A percentile compares a stretch with the other conserved stretches of the same genome.
These are phyloP conservation scores for Barnardius zonarius DNA, from an alignment of 2,113 vertebrate genomes.

Conservation along the genomic window DNA sequence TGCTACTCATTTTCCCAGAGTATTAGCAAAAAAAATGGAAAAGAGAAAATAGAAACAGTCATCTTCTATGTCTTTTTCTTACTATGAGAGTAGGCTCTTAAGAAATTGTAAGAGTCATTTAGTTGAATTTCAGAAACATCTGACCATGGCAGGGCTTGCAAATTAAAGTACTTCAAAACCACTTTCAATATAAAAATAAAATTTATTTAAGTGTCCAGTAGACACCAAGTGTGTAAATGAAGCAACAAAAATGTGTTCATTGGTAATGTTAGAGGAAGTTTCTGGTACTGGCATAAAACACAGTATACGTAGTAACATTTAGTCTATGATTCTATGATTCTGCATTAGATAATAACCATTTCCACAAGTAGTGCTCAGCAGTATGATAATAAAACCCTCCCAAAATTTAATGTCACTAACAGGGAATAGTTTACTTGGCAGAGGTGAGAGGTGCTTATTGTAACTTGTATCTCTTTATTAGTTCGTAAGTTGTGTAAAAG, in stretches of 20 bases:
- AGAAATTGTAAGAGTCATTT: not conserved
- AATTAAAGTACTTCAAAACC: not conserved
- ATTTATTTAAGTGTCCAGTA: not conserved
- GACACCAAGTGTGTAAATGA: not conserved
- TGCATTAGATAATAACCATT: not conserved
- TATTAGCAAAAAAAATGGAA: not conserved
- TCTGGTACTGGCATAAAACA: not conserved
- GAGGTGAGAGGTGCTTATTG: not conserved
- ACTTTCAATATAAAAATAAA: not conserved
- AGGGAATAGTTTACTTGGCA: not conserved
- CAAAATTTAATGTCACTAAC: not conserved
- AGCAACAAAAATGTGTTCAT: not conserved
- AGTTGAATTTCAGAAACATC: not conserved
- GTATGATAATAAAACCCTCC: not conserved
- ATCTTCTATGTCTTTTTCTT: not conserved
- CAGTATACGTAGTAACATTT: not conserved
- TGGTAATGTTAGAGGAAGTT: not conserved
- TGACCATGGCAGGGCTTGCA: not conserved
- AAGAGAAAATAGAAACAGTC: not conserved
- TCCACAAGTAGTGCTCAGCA: not conserved
- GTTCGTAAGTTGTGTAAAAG: not conserved
- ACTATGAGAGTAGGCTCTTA: not conserved
- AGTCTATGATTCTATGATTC: not conserved
- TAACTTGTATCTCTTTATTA: not conserved
- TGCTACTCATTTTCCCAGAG: not conserved